Percentiles rank a stretch among this genome's conserved stretches.
phyloP scores from a whole-genome alignment of 2,888 invertebrate species.

The Stictocephala bisonia region DNA sequence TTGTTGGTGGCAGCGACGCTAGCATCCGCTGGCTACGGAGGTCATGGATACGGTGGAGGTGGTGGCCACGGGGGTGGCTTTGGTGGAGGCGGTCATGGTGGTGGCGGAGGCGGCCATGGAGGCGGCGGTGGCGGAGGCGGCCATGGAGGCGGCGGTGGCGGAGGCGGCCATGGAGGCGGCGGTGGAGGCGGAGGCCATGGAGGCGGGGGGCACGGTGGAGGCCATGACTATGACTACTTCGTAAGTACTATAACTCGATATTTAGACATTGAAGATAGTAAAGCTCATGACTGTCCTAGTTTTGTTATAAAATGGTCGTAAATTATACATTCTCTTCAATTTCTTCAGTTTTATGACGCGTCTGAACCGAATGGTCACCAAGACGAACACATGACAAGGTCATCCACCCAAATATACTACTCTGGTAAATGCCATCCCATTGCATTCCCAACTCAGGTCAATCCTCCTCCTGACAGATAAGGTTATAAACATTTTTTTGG shows the following conservation, averaged over 20 bases:
- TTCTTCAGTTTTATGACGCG: no score
- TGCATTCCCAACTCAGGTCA: no score
- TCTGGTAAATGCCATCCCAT: no score
- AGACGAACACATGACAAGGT: no score
- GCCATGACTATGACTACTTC: slow-evolving; percentile 47
- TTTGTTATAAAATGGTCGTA: no score
- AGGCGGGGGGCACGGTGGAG: slow-evolving; percentile 36
- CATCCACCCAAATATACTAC: no score
- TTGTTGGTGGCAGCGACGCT: not conserved
- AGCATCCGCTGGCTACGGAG: not conserved
- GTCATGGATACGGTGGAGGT: slow-evolving; percentile 13
- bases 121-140: slow-evolving; percentile 43
- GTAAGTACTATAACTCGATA: slow-evolving; percentile 47
- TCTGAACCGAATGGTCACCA: no score
- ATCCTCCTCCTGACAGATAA: no score
- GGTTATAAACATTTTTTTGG: no score
- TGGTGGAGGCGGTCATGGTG: not conserved
- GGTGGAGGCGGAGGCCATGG: slow-evolving; percentile 44
- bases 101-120: slow-evolving; percentile 18
- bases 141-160: slow-evolving; percentile 48
- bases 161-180: slow-evolving; percentile 40
- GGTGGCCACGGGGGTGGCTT: not conserved
- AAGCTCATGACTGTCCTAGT: no score
- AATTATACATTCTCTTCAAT: no score
- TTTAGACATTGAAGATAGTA: no score